phyloP scores from a whole-genome alignment of 2,888 invertebrate species.

The Tanytarsus gracilentus region DNA sequence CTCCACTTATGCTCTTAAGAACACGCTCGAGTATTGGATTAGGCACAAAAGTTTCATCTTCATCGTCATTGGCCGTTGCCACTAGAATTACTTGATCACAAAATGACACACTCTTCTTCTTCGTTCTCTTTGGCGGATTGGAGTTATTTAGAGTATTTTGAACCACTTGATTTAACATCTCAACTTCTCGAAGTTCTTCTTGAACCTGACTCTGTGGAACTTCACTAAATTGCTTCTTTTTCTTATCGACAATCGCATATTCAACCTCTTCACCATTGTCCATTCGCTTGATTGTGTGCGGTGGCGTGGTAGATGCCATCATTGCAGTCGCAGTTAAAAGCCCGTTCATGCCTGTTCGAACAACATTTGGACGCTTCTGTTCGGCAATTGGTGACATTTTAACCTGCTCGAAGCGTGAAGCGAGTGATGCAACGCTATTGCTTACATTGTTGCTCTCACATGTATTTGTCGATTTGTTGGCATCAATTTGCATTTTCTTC shows the following conservation, averaged over 20 bases:
- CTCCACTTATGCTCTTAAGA: conserved; percentile 44
- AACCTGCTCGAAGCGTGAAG: conserved; percentile 67
- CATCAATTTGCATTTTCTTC: conserved; percentile 41
- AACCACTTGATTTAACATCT: conserved; percentile 48
- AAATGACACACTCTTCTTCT: conserved; percentile 91
- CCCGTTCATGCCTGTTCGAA: conserved; percentile 26
- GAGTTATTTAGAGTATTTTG: conserved; percentile 47
- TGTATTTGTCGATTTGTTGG: neutral
- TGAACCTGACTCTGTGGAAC: conserved; percentile 47
- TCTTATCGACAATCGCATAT: conserved; percentile 29
- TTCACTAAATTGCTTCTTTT: conserved; percentile 34
- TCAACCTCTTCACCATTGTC: conserved; percentile 28
- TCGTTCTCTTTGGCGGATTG: conserved; percentile 52
- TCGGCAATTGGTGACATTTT: conserved; percentile 34
- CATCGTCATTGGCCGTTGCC: conserved; percentile 85
- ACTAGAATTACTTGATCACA: conserved; percentile 90
- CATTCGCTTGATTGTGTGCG: conserved; percentile 17
- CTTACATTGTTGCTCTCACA: conserved; percentile 48
- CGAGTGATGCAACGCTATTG: too few species aligned
- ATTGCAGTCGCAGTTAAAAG: neutral
- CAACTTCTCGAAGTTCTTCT: conserved; percentile 50
- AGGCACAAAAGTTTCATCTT: conserved; percentile 81
- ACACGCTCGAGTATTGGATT: conserved; percentile 85
- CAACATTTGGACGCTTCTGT: conserved; percentile 22
- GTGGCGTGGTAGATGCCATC: conserved; percentile 1